Evolutionary conservation across 1,140 invertebrate genomes (phyloP), one percentile per base, ranked within the genome.

Genomic region (Cydia strobilella): DNA sequence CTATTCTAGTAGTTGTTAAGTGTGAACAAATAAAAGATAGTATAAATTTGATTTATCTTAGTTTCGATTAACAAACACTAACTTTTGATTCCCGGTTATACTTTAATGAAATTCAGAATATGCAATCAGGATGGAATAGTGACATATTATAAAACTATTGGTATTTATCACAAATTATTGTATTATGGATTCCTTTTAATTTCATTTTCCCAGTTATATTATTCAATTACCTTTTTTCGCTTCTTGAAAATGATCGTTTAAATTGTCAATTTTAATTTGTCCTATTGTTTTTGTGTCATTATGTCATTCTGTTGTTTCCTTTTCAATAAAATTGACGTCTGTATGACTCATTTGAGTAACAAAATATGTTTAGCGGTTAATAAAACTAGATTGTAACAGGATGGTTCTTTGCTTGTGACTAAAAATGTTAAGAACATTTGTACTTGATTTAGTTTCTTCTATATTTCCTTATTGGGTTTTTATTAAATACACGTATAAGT

Each of bases 301-400:
- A 59, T 59, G 9, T 59, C 54, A 59, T 59, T 59, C n/a, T 59
- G 20, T 59, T 59, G 54, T 59, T 59, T 59, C 54, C 54, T 59
- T 2, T 59, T 20, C 18, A 20, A 59, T 59, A 10, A 51, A 12
- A 23, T 59, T 23, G 54, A 59, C 54, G 54, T 59, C 18, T 10
- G 6, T 20, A 20, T 23, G 54, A 59, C 7, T 59, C 6, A 23
- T 59, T 20, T 20, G 51, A 54, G 15, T 9, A 6, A 54, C n/a
- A 18, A 59, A 59, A 1, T 20, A 20, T 51, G 48, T 51, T 48
- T 51, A 51, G 48, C 12, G 54, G 54, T 59, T 23, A 59, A 59
- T 10, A 23, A 9, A 7, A 59, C 3, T 59, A 10, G 18, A 59
- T 59, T 59, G 9, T 59, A 59, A 12, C 51, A 54, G 51, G 51